Evolutionary conservation across 2,113 vertebrate species (phyloP).

Genomic region (Oryzias javanicus): DNA sequence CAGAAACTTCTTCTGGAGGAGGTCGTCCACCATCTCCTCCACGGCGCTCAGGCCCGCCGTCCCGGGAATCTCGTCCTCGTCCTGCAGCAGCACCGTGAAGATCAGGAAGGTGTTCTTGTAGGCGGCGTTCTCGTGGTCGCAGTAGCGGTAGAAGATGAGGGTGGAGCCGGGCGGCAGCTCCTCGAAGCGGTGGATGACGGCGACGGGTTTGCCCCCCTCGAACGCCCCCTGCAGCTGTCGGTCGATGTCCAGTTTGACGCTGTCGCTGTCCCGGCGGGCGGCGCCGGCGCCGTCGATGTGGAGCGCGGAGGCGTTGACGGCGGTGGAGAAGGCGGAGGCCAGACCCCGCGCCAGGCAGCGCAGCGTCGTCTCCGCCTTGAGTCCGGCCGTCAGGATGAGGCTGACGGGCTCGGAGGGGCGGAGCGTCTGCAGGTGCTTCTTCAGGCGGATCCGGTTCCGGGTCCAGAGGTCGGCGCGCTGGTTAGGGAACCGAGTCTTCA

Average conservation of each 20-base stretch:
- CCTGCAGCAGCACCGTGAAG: constrained; percentile 86
- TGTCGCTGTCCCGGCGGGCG: constrained; percentile 76
- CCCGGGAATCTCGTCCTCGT: constrained; percentile 69
- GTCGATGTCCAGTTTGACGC: constrained; percentile 86
- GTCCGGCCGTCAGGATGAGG: constrained; percentile 84
- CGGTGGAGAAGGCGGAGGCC: constrained; percentile 76
- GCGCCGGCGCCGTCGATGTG: constrained; percentile 74
- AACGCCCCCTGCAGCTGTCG: constrained; percentile 80
- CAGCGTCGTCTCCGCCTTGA: constrained; percentile 76
- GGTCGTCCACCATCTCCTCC: constrained; percentile 89
- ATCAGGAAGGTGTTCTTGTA: constrained; percentile 87
- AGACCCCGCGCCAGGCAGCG: constrained; percentile 80
- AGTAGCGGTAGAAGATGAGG: constrained; percentile 97
- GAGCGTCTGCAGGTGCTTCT: constrained; percentile 80
- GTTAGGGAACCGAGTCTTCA: constrained; percentile 77
- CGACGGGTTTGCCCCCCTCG: constrained; percentile 74
- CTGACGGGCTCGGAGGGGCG: constrained; percentile 83
- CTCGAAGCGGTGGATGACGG: constrained; percentile 87
- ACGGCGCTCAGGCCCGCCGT: constrained; percentile 66
- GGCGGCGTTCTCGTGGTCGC: constrained; percentile 90
- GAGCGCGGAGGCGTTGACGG: constrained; percentile 72
- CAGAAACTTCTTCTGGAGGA: constrained; percentile 81
- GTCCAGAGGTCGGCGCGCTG: constrained; percentile 85
- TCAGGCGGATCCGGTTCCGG: constrained; percentile 80
- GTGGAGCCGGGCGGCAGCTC: constrained; percentile 88